phyloP scores from a whole-genome alignment of 2,888 invertebrate genomes.

The Stegana nigrithorax region DNA sequence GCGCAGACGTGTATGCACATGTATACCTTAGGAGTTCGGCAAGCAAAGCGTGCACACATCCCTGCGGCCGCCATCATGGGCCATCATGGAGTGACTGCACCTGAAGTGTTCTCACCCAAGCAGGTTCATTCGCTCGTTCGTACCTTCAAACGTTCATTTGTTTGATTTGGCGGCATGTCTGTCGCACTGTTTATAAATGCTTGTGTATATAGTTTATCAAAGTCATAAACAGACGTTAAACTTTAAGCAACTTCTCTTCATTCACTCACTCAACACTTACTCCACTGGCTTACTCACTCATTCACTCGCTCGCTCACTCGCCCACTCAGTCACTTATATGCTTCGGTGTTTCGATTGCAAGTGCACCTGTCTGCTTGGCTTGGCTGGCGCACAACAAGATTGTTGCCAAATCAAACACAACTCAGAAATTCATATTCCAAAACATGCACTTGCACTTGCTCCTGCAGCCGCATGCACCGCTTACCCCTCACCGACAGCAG shows the following conservation, averaged over 20 bases:
- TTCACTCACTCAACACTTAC: too few relatives aligned
- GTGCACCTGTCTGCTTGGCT: neutral
- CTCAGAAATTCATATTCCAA: constrained; percentile 23
- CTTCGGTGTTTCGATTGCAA: neutral
- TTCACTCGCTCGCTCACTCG: neutral
- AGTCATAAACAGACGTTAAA: constrained; percentile 20
- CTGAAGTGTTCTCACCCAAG: too few relatives aligned
- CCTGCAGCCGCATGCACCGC: neutral
- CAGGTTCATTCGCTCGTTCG: neutral
- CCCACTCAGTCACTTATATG: neutral
- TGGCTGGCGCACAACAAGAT: neutral
- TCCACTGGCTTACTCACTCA: too few relatives aligned
- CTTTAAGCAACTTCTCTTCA: constrained; percentile 24
- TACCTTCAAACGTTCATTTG: neutral
- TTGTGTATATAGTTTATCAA: neutral
- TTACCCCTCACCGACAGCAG: too few relatives aligned
- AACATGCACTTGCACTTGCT: constrained; percentile 9
- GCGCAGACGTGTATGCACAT: too few relatives aligned
- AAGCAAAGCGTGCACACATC: too few relatives aligned
- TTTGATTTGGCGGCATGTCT: too few relatives aligned
- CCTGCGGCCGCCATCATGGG: too few relatives aligned
- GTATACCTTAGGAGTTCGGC: too few relatives aligned
- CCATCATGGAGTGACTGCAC: too few relatives aligned
- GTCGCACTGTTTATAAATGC: neutral
- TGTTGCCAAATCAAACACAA: constrained; percentile 21